phyloP scores from a whole-genome alignment of 2,888 invertebrate species.

The Drosophila limbata region DNA sequence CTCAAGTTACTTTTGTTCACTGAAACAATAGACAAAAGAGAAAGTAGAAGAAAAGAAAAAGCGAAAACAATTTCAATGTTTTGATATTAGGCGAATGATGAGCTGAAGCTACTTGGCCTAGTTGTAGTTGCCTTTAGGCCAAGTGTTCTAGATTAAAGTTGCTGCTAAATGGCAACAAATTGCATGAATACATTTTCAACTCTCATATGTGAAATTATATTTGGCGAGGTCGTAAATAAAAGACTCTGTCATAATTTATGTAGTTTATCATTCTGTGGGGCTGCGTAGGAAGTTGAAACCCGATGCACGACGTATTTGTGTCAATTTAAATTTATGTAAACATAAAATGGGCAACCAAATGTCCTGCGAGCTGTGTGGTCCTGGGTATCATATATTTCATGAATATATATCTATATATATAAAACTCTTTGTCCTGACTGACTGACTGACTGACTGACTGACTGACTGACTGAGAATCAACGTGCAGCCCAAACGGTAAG shows the following conservation, averaged over 20 bases:
- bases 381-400: constrained; percentile 34
- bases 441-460: no score
- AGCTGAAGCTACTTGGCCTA: constrained; percentile 18
- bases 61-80: constrained; percentile 36
- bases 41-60: constrained; percentile 17
- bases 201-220: constrained; percentile 19
- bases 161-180: constrained; percentile 50
- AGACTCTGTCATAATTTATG: constrained; percentile 67
- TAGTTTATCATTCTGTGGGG: constrained; percentile 62
- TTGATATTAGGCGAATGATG: constrained; percentile 32
- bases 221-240: constrained; percentile 12
- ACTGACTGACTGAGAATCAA: no score
- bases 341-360: constrained; percentile 66
- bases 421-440: no score
- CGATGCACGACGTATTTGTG: constrained; percentile 67
- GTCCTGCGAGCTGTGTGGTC: constrained; percentile 52
- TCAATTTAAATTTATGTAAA: constrained; percentile 81
- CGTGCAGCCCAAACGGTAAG: no score
- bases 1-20: constrained; percentile 40
- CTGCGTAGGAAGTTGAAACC: constrained; percentile 28
- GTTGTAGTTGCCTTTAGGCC: constrained; percentile 44
- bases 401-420: constrained; percentile 17
- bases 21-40: constrained; percentile 22
- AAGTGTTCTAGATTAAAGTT: constrained; percentile 60
- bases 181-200: constrained; percentile 64